A percentile compares a stretch with the other conserved stretches of the same genome.
Conservation (phyloP, 2,888 invertebrate species). For the Caenorhabditis wallacei region DNA sequence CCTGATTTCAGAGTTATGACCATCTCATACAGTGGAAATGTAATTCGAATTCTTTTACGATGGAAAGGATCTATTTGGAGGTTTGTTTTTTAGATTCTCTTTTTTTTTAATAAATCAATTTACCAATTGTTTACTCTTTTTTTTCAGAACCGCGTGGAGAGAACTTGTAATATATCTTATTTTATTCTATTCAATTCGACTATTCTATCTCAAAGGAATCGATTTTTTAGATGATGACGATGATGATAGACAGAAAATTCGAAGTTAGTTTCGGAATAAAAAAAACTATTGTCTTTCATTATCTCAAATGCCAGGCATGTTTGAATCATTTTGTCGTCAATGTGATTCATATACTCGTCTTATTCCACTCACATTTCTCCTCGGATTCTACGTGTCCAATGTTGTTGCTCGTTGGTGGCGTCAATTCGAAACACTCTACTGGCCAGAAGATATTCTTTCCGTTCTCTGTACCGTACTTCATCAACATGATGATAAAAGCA, state of each 20-base stretch:
- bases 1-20: slow-evolving; percentile 65
- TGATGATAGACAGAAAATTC: slow-evolving; percentile 52
- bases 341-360: slow-evolving; percentile 75
- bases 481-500: slow-evolving; percentile 67
- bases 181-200: slow-evolving; percentile 68
- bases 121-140: background rate
- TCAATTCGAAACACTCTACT: slow-evolving; percentile 74
- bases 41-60: slow-evolving; percentile 70
- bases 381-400: slow-evolving; percentile 79
- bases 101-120: background rate
- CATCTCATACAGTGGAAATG: slow-evolving; percentile 76
- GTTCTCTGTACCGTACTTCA: slow-evolving; percentile 71
- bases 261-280: slow-evolving; percentile 18
- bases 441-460: slow-evolving; percentile 76
- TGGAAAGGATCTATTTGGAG: slow-evolving; percentile 79
- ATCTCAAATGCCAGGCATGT: slow-evolving; percentile 66
- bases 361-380: slow-evolving; percentile 79
- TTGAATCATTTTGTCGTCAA: slow-evolving; percentile 72
- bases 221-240: slow-evolving; percentile 68
- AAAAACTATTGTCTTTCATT: background rate
- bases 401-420: slow-evolving; percentile 76
- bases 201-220: slow-evolving; percentile 69
- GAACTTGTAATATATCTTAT: slow-evolving; percentile 71
- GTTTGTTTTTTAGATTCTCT: slow-evolving; percentile 16
- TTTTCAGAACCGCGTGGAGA: slow-evolving; percentile 61